Evolutionary conservation across 1,140 invertebrate genomes (phyloP), one percentile per base, ranked within the genome.

Genomic region (Hermetia illucens): DNA sequence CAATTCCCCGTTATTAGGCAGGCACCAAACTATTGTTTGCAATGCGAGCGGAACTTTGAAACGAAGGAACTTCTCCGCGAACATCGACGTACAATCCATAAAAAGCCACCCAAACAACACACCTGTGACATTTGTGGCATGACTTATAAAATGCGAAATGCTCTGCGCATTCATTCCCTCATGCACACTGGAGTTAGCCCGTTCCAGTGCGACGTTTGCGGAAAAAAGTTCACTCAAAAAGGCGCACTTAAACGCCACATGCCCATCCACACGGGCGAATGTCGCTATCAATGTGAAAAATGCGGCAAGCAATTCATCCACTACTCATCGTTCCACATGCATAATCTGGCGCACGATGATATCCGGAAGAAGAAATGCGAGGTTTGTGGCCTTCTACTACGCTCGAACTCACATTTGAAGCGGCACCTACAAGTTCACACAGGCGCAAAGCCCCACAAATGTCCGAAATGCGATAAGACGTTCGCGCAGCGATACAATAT

Each of bases 171-270:
- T 34, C 64, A 68, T 33, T 44, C 68, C 24, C 63, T 54, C 21
- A 62, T 68, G 52, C 66, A 70, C 36, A 59, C 58, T 36, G 65
- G 65, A 39, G 66, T 73, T 36, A 67, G 66, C 50, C 63, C 63
- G 21, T 75, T 72, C 49, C 51, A 65, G 43, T 74, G 34, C 17
- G 34, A 35, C 15, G 18, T 72, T 41, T 86, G 82, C 55, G 69
- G 70, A n/a, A 85, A 86, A 60, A 68, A 61, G 33, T 79, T 79
- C 55, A 72, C 71, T 2, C 75, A 78, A 56, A 75, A 71, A 52
- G 70, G 71, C 21, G 71, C 74, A 37, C 53, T 73, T 32, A 55
- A 65, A 36, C 66, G 68, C 44, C 71, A 74, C 47, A 63, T 64
- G 48, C 54, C 65, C 40, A 66, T 65, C 44, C 69, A 86, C 58